phyloP scores from a whole-genome alignment of 2,888 invertebrate species.

The Nebria brevicollis region DNA sequence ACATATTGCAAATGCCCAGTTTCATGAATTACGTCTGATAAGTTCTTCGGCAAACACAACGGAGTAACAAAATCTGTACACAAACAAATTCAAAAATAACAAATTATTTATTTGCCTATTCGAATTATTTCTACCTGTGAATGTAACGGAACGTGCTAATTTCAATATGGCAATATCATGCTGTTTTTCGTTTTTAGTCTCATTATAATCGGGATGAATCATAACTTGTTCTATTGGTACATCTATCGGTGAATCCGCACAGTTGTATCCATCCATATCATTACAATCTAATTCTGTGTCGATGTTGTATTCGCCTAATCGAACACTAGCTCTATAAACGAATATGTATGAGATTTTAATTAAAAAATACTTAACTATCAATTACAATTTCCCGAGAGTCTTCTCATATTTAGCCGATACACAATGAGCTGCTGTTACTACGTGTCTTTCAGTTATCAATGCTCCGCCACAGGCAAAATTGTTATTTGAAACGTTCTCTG shows the following conservation, averaged over 20 bases:
- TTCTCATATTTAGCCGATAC: not conserved
- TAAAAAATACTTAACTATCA: conserved; percentile 11
- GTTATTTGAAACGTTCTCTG: not conserved
- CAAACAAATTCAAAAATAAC: not conserved
- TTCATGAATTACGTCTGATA: not conserved
- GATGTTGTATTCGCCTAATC: conserved; percentile 64
- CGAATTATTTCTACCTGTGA: not conserved
- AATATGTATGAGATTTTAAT: not conserved
- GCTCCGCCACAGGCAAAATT: conserved; percentile 21
- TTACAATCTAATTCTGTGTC: conserved; percentile 61
- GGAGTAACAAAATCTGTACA: conserved; percentile 6
- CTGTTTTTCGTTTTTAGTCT: not conserved
- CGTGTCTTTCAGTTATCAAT: conserved; percentile 37
- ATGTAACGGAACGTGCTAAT: not conserved
- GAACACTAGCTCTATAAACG: conserved; percentile 65
- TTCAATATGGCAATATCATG: conserved; percentile 6
- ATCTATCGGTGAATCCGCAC: not conserved
- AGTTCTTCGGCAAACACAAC: conserved; percentile 2
- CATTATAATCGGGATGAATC: not conserved
- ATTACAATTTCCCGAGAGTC: conserved; percentile 19
- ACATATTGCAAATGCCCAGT: not conserved
- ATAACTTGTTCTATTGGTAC: not conserved
- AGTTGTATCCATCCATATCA: not conserved
- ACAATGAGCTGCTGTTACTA: conserved; percentile 49
- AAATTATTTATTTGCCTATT: not conserved